phyloP scores from a whole-genome alignment of 1,140 invertebrate genomes.

The Drosophila leontia region DNA sequence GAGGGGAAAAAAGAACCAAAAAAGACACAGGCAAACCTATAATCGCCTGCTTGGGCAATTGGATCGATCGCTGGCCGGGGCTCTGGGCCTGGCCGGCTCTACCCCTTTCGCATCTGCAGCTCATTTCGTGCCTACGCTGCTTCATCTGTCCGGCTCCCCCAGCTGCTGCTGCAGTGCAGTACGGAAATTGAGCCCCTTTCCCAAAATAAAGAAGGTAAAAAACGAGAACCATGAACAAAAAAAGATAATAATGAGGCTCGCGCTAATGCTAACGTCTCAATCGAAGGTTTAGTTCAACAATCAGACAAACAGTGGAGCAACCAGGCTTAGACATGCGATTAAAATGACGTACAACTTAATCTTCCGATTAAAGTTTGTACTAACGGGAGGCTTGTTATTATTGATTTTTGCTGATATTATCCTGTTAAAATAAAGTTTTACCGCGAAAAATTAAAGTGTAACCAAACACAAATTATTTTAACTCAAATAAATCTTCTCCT shows the following conservation, averaged over 20 bases:
- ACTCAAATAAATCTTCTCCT: too few species aligned
- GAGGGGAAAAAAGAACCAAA: background rate
- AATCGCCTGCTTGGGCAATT: constrained; percentile 74
- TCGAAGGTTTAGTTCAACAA: constrained; percentile 65
- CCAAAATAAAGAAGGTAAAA: constrained; percentile 19
- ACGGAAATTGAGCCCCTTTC: constrained; percentile 66
- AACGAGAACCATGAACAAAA: constrained; percentile 26
- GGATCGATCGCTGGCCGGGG: constrained; percentile 42
- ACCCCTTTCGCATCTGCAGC: constrained; percentile 5
- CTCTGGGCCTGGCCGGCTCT: constrained; percentile 42
- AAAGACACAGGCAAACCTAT: constrained; percentile 51
- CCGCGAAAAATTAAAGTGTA: too few species aligned
- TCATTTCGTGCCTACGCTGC: constrained; percentile 32
- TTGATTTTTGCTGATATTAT: background rate
- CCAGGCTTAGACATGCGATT: too few species aligned
- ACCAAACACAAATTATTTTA: too few species aligned
- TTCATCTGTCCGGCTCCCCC: background rate
- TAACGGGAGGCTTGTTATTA: background rate
- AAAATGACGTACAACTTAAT: background rate
- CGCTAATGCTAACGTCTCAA: constrained; percentile 74
- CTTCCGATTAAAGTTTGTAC: background rate
- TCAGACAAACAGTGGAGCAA: constrained; percentile 62
- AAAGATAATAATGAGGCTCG: constrained; percentile 72
- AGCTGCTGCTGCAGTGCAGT: constrained; percentile 36
- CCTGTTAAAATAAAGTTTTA: background rate